Evolutionary conservation across 2,113 vertebrate genomes (phyloP).

Genomic region (Narcine bancroftii): DNA sequence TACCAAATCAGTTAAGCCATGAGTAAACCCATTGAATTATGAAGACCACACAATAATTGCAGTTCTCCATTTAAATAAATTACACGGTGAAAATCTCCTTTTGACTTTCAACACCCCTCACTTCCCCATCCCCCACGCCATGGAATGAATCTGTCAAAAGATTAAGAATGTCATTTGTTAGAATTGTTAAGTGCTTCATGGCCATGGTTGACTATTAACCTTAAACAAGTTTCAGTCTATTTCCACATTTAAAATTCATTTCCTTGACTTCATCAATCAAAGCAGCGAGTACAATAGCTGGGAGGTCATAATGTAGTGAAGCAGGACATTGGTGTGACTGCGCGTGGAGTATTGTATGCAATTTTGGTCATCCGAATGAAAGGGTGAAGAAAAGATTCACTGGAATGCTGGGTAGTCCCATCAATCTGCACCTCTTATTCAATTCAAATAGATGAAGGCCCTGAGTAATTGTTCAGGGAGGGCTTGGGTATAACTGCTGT

Average conservation of each 20-base stretch:
- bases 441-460: too few species aligned
- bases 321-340: too few species aligned
- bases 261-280: too few species aligned
- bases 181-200: not conserved
- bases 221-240: not conserved
- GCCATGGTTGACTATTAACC: not conserved
- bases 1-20: not conserved
- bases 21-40: constrained; percentile 14
- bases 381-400: too few species aligned
- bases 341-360: too few species aligned
- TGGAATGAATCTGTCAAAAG: not conserved
- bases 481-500: too few species aligned
- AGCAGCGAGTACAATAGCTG: too few species aligned
- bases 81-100: not conserved
- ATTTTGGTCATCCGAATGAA: too few species aligned
- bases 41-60: constrained; percentile 1
- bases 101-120: not conserved
- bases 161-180: not conserved
- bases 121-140: not conserved
- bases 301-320: too few species aligned
- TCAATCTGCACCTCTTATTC: too few species aligned
- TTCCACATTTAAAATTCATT: not conserved
- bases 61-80: constrained; percentile 24
- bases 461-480: too few species aligned
- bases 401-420: too few species aligned